Percentiles rank a stretch among this genome's conserved stretches.
phyloP scores from a whole-genome alignment of 2,113 vertebrate genomes.

The Colistium nudipinnis region DNA sequence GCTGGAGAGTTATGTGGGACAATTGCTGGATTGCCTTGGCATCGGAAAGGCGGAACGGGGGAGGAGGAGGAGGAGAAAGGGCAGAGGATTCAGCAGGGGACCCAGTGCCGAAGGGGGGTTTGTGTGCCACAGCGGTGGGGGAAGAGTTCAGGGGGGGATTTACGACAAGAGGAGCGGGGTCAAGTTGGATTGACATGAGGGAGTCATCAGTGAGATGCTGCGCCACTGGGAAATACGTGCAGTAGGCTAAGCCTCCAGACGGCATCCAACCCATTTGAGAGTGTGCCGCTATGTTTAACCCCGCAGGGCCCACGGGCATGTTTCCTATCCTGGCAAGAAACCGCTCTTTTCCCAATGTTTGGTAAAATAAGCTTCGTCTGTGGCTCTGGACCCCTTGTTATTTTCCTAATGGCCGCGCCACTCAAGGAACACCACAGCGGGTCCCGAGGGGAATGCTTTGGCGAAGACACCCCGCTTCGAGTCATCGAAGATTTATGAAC shows the following conservation, averaged over 20 bases:
- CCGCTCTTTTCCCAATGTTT: slow-evolving; percentile 35
- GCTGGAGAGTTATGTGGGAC: slow-evolving; percentile 79
- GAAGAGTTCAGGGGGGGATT: slow-evolving; percentile 50
- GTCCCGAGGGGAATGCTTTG: slow-evolving; percentile 45
- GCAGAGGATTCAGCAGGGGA: slow-evolving; percentile 26
- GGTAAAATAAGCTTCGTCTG: slow-evolving; percentile 33
- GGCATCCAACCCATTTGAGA: slow-evolving; percentile 40
- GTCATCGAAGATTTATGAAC: slow-evolving; percentile 56
- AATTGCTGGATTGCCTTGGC: slow-evolving; percentile 73
- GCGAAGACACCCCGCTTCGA: slow-evolving; percentile 43
- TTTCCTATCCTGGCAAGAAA: slow-evolving; percentile 22
- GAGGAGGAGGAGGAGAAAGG: slow-evolving; percentile 25
- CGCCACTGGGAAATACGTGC: slow-evolving; percentile 30
- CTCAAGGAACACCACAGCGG: slow-evolving; percentile 39
- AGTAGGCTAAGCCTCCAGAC: slow-evolving; percentile 41
- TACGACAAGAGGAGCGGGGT: slow-evolving; percentile 47
- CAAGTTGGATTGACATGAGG: slow-evolving; percentile 48
- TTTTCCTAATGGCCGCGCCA: slow-evolving; percentile 33
- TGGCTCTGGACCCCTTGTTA: slow-evolving; percentile 22
- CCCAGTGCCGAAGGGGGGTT: slow-evolving; percentile 18
- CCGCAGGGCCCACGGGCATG: slow-evolving; percentile 3
- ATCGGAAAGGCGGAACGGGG: slow-evolving; percentile 46
- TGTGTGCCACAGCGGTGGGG: slow-evolving; percentile 29
- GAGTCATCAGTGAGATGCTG: slow-evolving; percentile 37
- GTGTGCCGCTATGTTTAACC: slow-evolving; percentile 12